Conservation (phyloP, 1,140 invertebrate species). For the Harpegnathos saltator region DNA sequence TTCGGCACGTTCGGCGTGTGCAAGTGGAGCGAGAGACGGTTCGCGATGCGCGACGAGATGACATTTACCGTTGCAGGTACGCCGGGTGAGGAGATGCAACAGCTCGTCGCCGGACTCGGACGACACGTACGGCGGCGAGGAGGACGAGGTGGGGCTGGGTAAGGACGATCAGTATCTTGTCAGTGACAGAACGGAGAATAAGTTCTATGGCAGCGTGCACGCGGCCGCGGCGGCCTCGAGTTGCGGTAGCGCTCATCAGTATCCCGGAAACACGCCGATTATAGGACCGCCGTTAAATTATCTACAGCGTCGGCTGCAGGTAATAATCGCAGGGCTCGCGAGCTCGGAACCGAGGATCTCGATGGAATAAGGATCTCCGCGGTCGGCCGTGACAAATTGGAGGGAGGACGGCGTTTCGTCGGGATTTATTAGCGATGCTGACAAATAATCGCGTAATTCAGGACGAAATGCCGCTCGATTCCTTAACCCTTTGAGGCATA, state of each 20-base stretch:
- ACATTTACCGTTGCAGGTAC: constrained; percentile 82
- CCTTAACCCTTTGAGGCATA: too few relatives aligned
- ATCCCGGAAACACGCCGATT: constrained; percentile 83
- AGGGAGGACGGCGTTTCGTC: not conserved
- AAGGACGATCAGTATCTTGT: constrained; percentile 94
- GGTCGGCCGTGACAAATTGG: not conserved
- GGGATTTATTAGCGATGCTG: too few relatives aligned
- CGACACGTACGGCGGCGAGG: constrained; percentile 92
- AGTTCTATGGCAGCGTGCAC: constrained; percentile 91
- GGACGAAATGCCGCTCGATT: too few relatives aligned
- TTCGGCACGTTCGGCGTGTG: not conserved
- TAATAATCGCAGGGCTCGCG: constrained; percentile 52
- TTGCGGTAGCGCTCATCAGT: constrained; percentile 83
- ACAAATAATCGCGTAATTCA: too few relatives aligned
- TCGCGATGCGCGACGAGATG: too few relatives aligned
- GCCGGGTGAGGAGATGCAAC: constrained; percentile 89
- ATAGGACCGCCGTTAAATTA: constrained; percentile 84
- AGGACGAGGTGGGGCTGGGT: constrained; percentile 90
- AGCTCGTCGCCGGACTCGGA: constrained; percentile 94
- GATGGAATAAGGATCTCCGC: constrained; percentile 1
- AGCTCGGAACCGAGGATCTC: not conserved
- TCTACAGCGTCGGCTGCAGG: constrained; percentile 83
- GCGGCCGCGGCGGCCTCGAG: constrained; percentile 82
- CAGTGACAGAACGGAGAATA: constrained; percentile 93
- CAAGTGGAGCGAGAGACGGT: not conserved